Conservation (phyloP, 2,888 invertebrate species). For the Podabrus alpinus region DNA sequence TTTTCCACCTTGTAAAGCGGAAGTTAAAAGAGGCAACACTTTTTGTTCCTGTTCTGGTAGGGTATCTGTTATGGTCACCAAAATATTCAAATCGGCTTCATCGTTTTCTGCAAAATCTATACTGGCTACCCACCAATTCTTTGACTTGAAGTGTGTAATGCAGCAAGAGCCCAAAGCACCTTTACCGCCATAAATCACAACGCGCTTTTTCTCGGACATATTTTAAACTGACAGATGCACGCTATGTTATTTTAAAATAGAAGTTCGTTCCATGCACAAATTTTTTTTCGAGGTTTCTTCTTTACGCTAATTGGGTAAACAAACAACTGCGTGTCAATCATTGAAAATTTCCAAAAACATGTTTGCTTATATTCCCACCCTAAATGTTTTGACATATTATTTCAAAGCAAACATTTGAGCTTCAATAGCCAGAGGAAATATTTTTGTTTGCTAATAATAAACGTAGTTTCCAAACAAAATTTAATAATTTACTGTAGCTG, state of each 20-base stretch:
- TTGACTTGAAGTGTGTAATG: slow-evolving; percentile 69
- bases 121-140: slow-evolving; percentile 26
- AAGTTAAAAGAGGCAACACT: slow-evolving; percentile 66
- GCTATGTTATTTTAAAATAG: neutral
- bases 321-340: neutral
- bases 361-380: neutral
- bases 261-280: neutral
- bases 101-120: slow-evolving; percentile 53
- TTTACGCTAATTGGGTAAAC: no score
- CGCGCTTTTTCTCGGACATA: slow-evolving; percentile 49
- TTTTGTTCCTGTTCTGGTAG: slow-evolving; percentile 76
- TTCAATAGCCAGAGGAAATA: neutral
- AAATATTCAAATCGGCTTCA: slow-evolving; percentile 79
- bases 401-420: neutral
- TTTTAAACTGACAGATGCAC: neutral
- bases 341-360: neutral
- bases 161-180: slow-evolving; percentile 87
- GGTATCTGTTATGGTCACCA: slow-evolving; percentile 72
- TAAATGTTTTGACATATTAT: neutral
- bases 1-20: slow-evolving; percentile 72
- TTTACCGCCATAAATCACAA: slow-evolving; percentile 88
- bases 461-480: neutral
- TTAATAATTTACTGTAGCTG: neutral
- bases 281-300: no score
- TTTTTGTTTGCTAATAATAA: neutral